phyloP scores from a whole-genome alignment of 2,113 vertebrate species.

The Gobio gobio region DNA sequence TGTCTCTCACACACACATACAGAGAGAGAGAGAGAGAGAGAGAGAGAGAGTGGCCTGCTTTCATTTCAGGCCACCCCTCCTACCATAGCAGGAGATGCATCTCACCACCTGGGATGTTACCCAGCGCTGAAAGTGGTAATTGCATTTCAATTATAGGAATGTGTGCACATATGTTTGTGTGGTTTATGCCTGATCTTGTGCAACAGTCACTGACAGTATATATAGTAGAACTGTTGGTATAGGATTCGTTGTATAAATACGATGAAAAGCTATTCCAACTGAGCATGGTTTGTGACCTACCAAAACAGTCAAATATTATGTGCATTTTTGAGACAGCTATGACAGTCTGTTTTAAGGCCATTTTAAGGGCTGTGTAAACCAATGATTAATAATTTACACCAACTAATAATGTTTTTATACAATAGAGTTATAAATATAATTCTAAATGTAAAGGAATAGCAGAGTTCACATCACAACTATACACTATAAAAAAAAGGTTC shows the following conservation, averaged over 20 bases:
- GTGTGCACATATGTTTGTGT: background rate
- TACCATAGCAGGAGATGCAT: slow-evolving; percentile 44
- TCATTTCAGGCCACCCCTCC: slow-evolving; percentile 56
- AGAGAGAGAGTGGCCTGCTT: slow-evolving; percentile 50
- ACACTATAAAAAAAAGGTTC: no score
- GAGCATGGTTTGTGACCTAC: background rate
- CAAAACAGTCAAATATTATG: background rate
- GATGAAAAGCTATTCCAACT: background rate
- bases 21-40: background rate
- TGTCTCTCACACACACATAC: slow-evolving; percentile 21
- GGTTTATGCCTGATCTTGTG: background rate
- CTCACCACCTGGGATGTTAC: slow-evolving; percentile 59
- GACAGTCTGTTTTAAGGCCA: background rate
- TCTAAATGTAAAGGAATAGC: no score
- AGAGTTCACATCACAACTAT: no score
- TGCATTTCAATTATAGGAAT: slow-evolving; percentile 58
- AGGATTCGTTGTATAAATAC: background rate
- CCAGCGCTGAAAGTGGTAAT: slow-evolving; percentile 55
- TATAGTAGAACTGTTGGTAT: background rate
- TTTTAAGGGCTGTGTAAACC: background rate
- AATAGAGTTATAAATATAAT: no score
- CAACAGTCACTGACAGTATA: background rate
- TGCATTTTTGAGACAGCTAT: background rate
- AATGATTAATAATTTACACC: background rate
- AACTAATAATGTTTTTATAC: no score